Evolutionary conservation across 2,113 vertebrate species (phyloP).

Genomic region (Parotia lawesii): DNA sequence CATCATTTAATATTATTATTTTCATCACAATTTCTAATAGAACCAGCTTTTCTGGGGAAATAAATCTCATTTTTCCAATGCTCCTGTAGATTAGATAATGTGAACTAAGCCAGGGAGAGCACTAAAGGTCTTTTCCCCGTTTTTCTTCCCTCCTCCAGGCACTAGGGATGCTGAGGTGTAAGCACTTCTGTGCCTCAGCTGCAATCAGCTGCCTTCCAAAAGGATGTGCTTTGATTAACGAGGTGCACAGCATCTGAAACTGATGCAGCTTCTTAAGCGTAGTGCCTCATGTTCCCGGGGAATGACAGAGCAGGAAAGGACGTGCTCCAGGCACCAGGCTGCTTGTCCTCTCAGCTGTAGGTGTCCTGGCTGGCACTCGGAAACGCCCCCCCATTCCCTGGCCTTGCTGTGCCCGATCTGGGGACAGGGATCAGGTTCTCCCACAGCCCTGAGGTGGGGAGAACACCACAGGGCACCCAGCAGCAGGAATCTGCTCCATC

Average conservation of each 20-base stretch:
- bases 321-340: not conserved
- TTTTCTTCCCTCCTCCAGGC: not conserved
- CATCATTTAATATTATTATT: not conserved
- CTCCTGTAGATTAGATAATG: not conserved
- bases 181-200: conserved; percentile 31
- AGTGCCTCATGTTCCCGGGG: not conserved
- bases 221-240: conserved; percentile 53
- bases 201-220: conserved; percentile 52
- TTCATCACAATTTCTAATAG: not conserved
- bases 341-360: not conserved
- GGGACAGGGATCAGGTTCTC: not conserved
- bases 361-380: fast-evolving
- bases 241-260: conserved; percentile 33
- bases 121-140: not conserved
- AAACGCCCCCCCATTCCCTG: not conserved
- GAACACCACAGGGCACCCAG: not conserved
- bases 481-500: not conserved
- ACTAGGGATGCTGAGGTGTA: conserved; percentile 14
- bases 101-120: not conserved
- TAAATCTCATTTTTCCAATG: not conserved
- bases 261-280: conserved; percentile 26
- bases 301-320: conserved; percentile 43
- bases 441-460: not conserved
- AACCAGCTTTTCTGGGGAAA: not conserved
- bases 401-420: not conserved